phyloP scores from a whole-genome alignment of 2,113 vertebrate species.

The Rhinolophus sinicus region DNA sequence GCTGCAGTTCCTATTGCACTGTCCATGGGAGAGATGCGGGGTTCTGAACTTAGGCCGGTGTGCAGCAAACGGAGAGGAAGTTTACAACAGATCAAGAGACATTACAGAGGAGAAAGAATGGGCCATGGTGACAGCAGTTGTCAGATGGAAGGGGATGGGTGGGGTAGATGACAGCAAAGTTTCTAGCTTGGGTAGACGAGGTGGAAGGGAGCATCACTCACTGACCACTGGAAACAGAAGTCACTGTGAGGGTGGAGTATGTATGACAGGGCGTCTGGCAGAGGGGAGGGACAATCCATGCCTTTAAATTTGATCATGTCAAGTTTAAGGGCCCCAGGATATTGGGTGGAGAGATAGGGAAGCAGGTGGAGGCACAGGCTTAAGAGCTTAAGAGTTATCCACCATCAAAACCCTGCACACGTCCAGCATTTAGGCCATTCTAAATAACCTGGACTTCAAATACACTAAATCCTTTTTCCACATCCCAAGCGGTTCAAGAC shows the following conservation, averaged over 20 bases:
- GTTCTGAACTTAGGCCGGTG: background rate
- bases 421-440: background rate
- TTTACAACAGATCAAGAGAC: background rate
- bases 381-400: background rate
- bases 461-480: background rate
- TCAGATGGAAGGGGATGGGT: background rate
- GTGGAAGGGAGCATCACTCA: background rate
- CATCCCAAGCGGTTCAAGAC: background rate
- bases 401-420: background rate
- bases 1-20: background rate
- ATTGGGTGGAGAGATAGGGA: background rate
- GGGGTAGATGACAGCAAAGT: background rate
- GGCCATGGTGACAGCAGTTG: accelerated
- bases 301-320: background rate
- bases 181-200: background rate
- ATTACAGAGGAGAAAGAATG: background rate
- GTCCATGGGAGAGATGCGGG: background rate
- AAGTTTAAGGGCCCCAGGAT: background rate
- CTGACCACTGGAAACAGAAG: background rate
- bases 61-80: background rate
- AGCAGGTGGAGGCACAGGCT: background rate
- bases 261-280: background rate
- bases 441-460: background rate
- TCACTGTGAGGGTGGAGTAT: background rate
- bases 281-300: background rate